Base-by-base conservation (phyloP, 1,140 invertebrate species). In the Rhagoletis pomonella region DNA sequence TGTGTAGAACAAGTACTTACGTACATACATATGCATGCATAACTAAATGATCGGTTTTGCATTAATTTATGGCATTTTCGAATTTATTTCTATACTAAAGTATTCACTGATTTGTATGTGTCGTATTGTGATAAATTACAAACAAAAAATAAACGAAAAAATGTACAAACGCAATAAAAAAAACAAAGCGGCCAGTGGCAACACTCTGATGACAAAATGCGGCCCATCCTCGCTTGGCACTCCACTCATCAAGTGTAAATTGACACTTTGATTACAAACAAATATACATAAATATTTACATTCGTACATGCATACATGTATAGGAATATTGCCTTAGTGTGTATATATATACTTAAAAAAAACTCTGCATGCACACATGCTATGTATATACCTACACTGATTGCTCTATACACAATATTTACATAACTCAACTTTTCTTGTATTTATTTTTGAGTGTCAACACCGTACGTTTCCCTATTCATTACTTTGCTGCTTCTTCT, bases 401-500 rank as follows among this genome's bases (percentile, higher is more conserved):
- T 55, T 55, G 50, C 50, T 7, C 50, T 4, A 39, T n/a, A 9
- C 55, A 58, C 9, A 81, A 55, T 19, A 81, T 29, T 19, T 81
- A 55, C 50, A 55, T 55, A 29, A 58, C 10, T 17, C 17, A 47
- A 14, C 14, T 47, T 73, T 17, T 12, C 69, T 73, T 47, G 5
- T 50, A 81, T 58, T 58, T 81, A 58, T 81, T 50, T 81, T 81
- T 81, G 73, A 58, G 47, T 81, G 19, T 29, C 47, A 81, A 81
- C 14, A 81, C 14, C 1, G 6, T 58, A 10, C 50, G 10, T 10
- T 50, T n/a, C 19, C 17, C 73, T 29, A 7, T 39, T 77, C 6
- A 14, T 55, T 77, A 19, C 29, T 29, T 47, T 44, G 19, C 42
- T 19, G 67, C 67, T 69, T 55, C 69, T 50, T 50, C 14, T 50